These are phyloP conservation scores for Choristoneura fumiferana DNA, from an alignment of 1,140 invertebrate genomes.

Conservation along the genomic window DNA sequence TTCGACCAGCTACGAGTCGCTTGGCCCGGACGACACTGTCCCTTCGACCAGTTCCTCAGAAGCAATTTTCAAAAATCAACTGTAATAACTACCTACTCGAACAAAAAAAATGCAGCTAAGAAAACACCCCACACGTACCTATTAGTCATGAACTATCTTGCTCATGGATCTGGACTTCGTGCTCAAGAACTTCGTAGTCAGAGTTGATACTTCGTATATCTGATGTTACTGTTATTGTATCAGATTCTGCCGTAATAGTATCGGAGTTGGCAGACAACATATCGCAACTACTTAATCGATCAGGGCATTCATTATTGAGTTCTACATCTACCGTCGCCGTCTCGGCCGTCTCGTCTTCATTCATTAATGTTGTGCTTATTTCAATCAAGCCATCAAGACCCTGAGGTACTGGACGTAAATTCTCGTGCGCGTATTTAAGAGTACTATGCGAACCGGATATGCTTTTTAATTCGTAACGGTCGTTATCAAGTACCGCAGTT, in stretches of 20 bases:
- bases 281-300: conserved; percentile 16
- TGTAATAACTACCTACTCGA: conserved; percentile 18
- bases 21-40: conserved; percentile 15
- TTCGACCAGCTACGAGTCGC: background rate
- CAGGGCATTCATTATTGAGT: background rate
- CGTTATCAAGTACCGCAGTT: conserved; percentile 19
- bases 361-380: conserved; percentile 28
- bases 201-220: conserved; percentile 29
- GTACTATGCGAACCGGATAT: conserved; percentile 22
- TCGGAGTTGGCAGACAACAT: conserved; percentile 28
- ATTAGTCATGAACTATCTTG: conserved; percentile 21
- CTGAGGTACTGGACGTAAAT: conserved; percentile 26
- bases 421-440: conserved; percentile 28
- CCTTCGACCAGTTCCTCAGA: background rate
- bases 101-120: conserved; percentile 1
- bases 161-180: conserved; percentile 16
- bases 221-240: conserved; percentile 28
- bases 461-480: conserved; percentile 22
- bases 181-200: conserved; percentile 26
- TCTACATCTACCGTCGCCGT: conserved; percentile 34
- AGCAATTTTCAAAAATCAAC: conserved; percentile 13
- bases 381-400: conserved; percentile 32
- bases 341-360: conserved; percentile 36
- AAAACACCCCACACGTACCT: conserved; percentile 12
- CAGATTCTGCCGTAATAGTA: conserved; percentile 20